phyloP scores from a whole-genome alignment of 2,113 vertebrate species.

The Heterocephalus glaber region DNA sequence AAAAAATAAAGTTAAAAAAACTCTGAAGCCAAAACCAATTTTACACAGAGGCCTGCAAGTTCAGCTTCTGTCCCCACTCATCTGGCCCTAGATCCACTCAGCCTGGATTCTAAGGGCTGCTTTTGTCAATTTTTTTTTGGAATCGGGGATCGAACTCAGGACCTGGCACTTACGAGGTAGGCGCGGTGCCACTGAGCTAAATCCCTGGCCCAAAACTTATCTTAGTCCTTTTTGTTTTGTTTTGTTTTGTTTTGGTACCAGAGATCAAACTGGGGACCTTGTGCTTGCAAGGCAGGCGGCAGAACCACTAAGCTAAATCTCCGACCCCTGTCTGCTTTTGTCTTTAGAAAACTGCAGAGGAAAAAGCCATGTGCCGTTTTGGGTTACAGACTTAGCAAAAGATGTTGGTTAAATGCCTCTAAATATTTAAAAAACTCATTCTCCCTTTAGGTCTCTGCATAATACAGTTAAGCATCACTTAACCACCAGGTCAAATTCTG shows the following conservation, averaged over 20 bases:
- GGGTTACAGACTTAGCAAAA: slow-evolving; percentile 20
- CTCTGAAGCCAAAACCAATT: not conserved
- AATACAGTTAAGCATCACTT: not conserved
- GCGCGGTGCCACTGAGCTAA: too few species aligned
- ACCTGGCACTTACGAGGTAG: too few species aligned
- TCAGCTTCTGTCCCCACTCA: not conserved
- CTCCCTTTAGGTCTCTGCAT: slow-evolving; percentile 1
- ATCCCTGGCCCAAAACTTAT: too few species aligned
- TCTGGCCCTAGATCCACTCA: not conserved
- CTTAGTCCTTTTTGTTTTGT: too few species aligned
- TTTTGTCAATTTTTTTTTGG: too few species aligned
- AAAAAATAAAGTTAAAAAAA: not conserved
- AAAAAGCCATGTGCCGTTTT: not conserved
- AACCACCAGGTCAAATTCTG: not conserved
- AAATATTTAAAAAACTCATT: slow-evolving; percentile 40
- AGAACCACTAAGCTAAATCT: too few species aligned
- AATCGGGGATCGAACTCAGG: too few species aligned
- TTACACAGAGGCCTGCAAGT: not conserved
- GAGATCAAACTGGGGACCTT: too few species aligned
- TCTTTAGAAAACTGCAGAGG: not conserved
- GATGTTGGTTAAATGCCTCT: not conserved
- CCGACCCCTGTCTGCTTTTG: too few species aligned
- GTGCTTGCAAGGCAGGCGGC: too few species aligned
- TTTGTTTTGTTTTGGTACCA: too few species aligned
- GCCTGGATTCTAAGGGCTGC: not conserved